Percentiles rank a stretch among this genome's conserved stretches.
These are phyloP conservation scores for Galeopterus variegatus DNA, from an alignment of 2,113 vertebrate species.

Conservation along the genomic window DNA sequence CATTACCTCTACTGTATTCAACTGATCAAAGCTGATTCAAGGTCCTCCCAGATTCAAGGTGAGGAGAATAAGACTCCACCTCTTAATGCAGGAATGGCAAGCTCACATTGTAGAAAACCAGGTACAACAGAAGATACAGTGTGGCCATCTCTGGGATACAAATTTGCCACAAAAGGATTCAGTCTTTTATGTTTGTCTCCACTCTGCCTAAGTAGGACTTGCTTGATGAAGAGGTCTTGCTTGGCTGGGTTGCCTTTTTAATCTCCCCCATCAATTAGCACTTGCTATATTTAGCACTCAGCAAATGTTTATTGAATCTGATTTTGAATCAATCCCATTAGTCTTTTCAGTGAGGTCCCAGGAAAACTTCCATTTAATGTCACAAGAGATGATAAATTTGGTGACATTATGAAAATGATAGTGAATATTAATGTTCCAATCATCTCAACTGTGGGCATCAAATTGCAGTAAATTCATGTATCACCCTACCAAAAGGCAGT, in stretches of 20 bases:
- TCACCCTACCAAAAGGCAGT: neutral
- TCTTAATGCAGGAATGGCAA: neutral
- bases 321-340: constrained; percentile 37
- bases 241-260: neutral
- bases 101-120: neutral
- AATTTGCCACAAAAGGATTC: neutral
- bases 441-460: neutral
- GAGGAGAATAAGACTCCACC: too few species aligned
- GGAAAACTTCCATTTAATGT: constrained; percentile 9
- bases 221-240: neutral
- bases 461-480: neutral
- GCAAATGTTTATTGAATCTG: constrained; percentile 9
- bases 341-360: neutral
- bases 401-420: constrained; percentile 42
- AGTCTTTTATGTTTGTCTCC: neutral
- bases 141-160: neutral
- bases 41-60: neutral
- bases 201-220: neutral
- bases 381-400: neutral
- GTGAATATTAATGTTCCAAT: neutral
- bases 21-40: neutral
- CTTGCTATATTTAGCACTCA: neutral
- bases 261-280: neutral
- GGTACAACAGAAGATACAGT: neutral
- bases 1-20: neutral